Evolutionary conservation across 2,888 invertebrate species (phyloP).

Genomic region (Trisateles emortualis): DNA sequence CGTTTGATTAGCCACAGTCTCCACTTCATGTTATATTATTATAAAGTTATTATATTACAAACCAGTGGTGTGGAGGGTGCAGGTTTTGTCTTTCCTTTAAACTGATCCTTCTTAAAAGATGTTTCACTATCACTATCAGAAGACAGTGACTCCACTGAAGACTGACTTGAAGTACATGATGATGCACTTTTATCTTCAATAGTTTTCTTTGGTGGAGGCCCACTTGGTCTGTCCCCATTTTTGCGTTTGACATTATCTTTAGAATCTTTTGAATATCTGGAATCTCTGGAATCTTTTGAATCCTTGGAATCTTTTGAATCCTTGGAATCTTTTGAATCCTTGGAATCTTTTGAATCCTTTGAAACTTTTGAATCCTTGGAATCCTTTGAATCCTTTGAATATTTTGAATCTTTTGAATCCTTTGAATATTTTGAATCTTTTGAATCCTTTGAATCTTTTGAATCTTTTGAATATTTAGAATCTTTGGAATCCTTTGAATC

Average conservation of each 20-base stretch:
- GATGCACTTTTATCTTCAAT: constrained; percentile 77
- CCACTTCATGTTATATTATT: neutral
- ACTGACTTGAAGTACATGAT: constrained; percentile 80
- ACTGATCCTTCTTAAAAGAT: constrained; percentile 65
- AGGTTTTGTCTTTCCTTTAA: constrained; percentile 75
- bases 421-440: no score
- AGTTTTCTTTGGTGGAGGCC: constrained; percentile 76
- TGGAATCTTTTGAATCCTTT: constrained; percentile 18
- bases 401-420: no score
- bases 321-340: no score
- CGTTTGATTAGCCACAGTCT: no score
- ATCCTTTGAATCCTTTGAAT: no score
- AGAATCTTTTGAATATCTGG: no score
- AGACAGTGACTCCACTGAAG: constrained; percentile 78
- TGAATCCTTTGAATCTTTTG: no score
- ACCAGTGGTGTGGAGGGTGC: constrained; percentile 63
- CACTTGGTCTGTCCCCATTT: constrained; percentile 68
- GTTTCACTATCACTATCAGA: constrained; percentile 80
- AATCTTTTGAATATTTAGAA: no score
- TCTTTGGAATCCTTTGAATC: no score
- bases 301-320: no score
- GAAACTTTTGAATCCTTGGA: constrained; percentile 63
- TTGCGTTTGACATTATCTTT: constrained; percentile 65
- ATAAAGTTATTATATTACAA: neutral
- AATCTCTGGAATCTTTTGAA: no score